Conservation (phyloP, 2,113 vertebrate species). For the Dolichallabes microphthalmus region DNA sequence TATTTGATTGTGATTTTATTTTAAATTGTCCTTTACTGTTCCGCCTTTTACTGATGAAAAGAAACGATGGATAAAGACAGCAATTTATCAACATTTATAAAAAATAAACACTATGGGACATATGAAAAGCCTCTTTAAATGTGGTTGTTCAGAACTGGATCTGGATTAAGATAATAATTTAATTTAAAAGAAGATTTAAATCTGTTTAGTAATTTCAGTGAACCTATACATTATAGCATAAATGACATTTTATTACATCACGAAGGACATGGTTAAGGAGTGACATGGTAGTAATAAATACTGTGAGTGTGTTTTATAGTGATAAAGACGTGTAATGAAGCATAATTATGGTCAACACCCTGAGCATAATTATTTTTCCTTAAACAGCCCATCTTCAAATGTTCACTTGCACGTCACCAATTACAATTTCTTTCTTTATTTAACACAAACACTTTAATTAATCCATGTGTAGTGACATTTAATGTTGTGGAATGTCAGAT, state of each 20-base stretch:
- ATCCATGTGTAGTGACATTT: not conserved
- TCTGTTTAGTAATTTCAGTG: not conserved
- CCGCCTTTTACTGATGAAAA: not conserved
- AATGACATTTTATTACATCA: not conserved
- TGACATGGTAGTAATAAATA: not conserved
- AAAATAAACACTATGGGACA: not conserved
- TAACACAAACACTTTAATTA: not conserved
- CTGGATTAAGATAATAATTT: not conserved
- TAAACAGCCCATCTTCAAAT: not conserved
- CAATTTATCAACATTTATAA: not conserved
- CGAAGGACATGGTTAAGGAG: not conserved
- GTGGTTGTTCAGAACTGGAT: not conserved
- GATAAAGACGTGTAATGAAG: not conserved
- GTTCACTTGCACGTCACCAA: not conserved
- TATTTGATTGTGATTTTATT: slow-evolving; percentile 52
- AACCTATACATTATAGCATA: not conserved
- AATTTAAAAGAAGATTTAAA: not conserved
- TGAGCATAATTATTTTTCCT: not conserved
- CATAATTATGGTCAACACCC: not conserved
- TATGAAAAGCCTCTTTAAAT: not conserved
- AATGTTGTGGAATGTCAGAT: not conserved
- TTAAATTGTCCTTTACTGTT: not conserved
- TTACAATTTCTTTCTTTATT: not conserved
- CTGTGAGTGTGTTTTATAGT: not conserved
- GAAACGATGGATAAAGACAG: slow-evolving; percentile 13